Evolutionary conservation across 2,888 invertebrate genomes (phyloP).

Genomic region (Hedychridium roseum): DNA sequence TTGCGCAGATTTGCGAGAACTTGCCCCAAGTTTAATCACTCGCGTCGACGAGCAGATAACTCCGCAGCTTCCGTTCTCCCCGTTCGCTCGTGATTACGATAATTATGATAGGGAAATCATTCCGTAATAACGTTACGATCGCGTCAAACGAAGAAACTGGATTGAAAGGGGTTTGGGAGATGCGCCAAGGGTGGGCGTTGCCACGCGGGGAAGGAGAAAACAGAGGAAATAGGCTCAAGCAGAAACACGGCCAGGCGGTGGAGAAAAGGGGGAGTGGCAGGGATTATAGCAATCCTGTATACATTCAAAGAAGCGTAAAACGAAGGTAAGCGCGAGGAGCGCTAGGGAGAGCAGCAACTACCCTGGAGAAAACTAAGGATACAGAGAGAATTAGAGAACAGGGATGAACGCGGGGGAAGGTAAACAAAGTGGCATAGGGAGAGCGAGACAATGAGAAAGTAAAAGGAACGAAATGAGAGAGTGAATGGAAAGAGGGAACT

Average conservation of each 20-base stretch:
- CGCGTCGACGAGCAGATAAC: too few species aligned
- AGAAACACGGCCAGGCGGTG: neutral
- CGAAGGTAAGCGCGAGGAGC: constrained; percentile 7
- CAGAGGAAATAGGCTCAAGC: neutral
- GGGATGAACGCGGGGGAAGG: constrained; percentile 8
- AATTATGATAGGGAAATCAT: constrained; percentile 17
- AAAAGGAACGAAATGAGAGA: constrained; percentile 5
- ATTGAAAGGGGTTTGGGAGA: constrained; percentile 14
- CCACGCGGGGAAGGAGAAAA: neutral
- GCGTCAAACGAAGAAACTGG: constrained; percentile 7
- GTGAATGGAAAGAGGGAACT: neutral
- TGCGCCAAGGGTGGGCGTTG: too few species aligned
- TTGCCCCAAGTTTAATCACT: too few species aligned
- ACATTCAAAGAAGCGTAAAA: neutral
- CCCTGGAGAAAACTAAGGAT: constrained; percentile 8
- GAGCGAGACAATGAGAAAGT: neutral
- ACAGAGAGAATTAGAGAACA: constrained; percentile 9
- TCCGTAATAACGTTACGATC: constrained; percentile 12
- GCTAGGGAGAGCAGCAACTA: constrained; percentile 10
- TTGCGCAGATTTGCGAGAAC: too few species aligned
- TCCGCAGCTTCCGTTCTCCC: too few species aligned
- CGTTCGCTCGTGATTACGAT: neutral
- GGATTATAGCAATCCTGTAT: neutral
- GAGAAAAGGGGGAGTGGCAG: neutral
- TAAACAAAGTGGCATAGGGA: constrained; percentile 1